Percentiles rank a stretch among this genome's conserved stretches.
Evolutionary conservation across 2,888 invertebrate species (phyloP).

Genomic region (Philaethria dido): DNA sequence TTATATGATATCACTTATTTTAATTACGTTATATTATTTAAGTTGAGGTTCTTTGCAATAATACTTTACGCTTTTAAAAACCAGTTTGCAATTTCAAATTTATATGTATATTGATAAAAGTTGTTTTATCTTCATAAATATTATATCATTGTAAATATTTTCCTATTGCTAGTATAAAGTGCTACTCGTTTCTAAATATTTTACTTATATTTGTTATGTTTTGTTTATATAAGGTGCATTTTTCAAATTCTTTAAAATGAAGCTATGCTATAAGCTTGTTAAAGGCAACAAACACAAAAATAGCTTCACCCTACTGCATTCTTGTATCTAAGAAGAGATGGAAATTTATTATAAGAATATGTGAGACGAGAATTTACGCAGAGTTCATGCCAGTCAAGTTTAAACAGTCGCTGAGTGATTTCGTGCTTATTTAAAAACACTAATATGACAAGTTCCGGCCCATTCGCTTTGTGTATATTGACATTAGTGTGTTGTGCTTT

Average conservation of each 20-base stretch:
- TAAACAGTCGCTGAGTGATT: constrained; percentile 46
- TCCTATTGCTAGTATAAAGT: background rate
- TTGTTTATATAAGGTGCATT: no score
- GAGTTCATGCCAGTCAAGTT: constrained; percentile 53
- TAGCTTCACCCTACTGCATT: constrained; percentile 6
- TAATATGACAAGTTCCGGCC: constrained; percentile 40
- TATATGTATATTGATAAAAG: background rate
- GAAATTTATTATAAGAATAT: constrained; percentile 23
- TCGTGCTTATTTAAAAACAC: constrained; percentile 43
- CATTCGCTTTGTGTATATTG: constrained; percentile 36
- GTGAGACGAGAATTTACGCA: constrained; percentile 44
- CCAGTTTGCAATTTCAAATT: constrained; percentile 3
- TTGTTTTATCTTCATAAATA: background rate
- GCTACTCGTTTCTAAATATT: no score
- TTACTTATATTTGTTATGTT: no score
- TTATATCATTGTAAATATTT: background rate
- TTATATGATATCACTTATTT: background rate
- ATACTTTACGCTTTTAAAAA: constrained; percentile 8
- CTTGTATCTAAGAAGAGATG: constrained; percentile 16
- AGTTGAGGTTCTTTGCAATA: background rate
- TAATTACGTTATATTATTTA: background rate
- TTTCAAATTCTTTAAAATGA: no score
- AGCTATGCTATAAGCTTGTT: no score
- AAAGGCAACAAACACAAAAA: background rate
- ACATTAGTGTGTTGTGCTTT: constrained; percentile 30